Conservation (phyloP, 2,888 invertebrate genomes). For the Agrotis exclamationis region DNA sequence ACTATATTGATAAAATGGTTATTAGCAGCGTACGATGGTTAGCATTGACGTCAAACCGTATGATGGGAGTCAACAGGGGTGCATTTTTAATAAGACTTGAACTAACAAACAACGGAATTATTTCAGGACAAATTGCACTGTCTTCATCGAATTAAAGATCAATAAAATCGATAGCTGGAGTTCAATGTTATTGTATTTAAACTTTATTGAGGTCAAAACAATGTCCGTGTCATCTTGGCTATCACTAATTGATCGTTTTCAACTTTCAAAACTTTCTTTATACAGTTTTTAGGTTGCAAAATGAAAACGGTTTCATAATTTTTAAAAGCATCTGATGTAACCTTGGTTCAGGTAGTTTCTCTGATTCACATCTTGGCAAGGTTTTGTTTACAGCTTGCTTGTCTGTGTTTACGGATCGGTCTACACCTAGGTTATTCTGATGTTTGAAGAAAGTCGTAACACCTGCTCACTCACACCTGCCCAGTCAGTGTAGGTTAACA, state of each 20-base stretch:
- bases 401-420: constrained; percentile 74
- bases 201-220: constrained; percentile 26
- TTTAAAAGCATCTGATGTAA: constrained; percentile 10
- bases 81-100: constrained; percentile 71
- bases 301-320: constrained; percentile 6
- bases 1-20: constrained; percentile 73
- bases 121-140: constrained; percentile 19
- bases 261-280: constrained; percentile 61
- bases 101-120: constrained; percentile 40
- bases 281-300: background rate
- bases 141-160: constrained; percentile 16
- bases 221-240: constrained; percentile 18
- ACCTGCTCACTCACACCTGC: constrained; percentile 70
- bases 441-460: constrained; percentile 75
- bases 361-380: constrained; percentile 65
- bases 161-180: constrained; percentile 28
- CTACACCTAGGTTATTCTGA: constrained; percentile 61
- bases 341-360: constrained; percentile 28
- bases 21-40: constrained; percentile 70
- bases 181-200: constrained; percentile 31
- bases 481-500: constrained; percentile 77
- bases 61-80: constrained; percentile 78
- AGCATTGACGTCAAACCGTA: constrained; percentile 81
- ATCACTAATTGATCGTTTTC: constrained; percentile 34
- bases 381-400: constrained; percentile 72